Base-by-base conservation (phyloP, 2,797 vertebrate species). In the Sebastes ruberrimus region DNA sequence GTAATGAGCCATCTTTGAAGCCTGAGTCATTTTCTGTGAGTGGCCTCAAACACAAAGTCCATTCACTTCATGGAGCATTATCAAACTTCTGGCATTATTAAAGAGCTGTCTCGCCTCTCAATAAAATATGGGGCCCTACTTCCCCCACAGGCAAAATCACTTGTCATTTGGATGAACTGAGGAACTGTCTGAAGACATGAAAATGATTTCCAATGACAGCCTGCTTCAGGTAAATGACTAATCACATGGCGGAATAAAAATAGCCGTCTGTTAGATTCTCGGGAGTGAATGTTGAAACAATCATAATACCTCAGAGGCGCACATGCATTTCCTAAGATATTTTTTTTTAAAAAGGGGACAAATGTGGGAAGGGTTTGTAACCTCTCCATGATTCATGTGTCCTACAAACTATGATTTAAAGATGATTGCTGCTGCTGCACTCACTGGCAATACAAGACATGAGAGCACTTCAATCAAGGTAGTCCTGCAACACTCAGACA, bases 141-240 rank as follows among this genome's bases (percentile, higher is more conserved):
- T 89, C 78, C 80, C 88, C 83, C 63, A 72, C 82, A 80, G 89
- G 87, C 85, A 84, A 89, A 91, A 93, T 90, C 88, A 83, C 87
- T 94, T 87, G 81, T 91, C 88, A 84, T 92, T 87, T 80, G 88
- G 91, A 92, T 85, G 88, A 91, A 90, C 88, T 62, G 84, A 89
- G 72, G 84, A 94, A 92, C 89, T 83, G 86, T 92, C 94, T 90
- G 86, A 93, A 94, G 91, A 93, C 89, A 70, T 84, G 89, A 89
- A 90, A 94, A 91, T 93, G 91, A 94, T 94, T 93, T 94, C 90
- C 93, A 92, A 90, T 94, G 94, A 93, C 93, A 91, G 89, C 76
- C 85, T 49, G 77, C 87, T 92, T 93, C 91, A 92, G 88, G 89
- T 93, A 91, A 92, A 92, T 94, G 92, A 94, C 93, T 91, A 92